Evolutionary conservation across 2,113 vertebrate species (phyloP).

Genomic region (Nannobrachium achirus): DNA sequence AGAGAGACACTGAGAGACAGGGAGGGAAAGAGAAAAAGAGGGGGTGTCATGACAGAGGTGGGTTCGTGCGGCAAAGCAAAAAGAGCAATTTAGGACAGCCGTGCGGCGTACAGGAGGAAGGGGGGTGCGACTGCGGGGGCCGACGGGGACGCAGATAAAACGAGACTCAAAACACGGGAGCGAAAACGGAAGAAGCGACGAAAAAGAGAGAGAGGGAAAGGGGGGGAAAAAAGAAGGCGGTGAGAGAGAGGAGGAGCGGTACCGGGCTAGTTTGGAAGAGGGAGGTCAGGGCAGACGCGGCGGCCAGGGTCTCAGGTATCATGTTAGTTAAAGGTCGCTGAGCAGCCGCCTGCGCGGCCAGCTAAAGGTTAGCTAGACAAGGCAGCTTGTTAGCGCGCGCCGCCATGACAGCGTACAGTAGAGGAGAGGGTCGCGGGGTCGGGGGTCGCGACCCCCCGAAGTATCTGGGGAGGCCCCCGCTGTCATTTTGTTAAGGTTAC

Average conservation of each 20-base stretch:
- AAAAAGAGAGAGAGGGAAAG: conserved; percentile 9
- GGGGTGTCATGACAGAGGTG: neutral
- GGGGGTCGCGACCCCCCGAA: conserved; percentile 20
- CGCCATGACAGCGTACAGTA: conserved; percentile 44
- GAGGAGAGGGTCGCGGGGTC: conserved; percentile 36
- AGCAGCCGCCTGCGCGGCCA: conserved; percentile 48
- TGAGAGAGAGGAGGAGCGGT: conserved; percentile 1
- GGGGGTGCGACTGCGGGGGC: no score
- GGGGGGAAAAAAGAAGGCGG: neutral
- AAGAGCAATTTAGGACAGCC: neutral
- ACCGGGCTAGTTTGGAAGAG: conserved; percentile 16
- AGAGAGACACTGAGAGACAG: no score
- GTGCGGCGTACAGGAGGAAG: neutral
- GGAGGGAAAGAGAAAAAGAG: neutral
- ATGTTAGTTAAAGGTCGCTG: conserved; percentile 73
- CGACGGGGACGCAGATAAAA: no score
- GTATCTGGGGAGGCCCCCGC: conserved; percentile 13
- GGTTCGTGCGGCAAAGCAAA: no score
- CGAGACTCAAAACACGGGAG: no score
- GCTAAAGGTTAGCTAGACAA: conserved; percentile 74
- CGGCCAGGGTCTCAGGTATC: conserved; percentile 35
- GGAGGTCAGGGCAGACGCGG: conserved; percentile 47
- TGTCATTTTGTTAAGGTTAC: conserved; percentile 63
- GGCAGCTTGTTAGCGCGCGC: conserved; percentile 69
- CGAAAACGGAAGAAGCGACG: neutral